These are phyloP conservation scores for fruit fly (Drosophila melanogaster) DNA, from an alignment of 1,140 invertebrate genomes.

Conservation along the genomic window DNA sequence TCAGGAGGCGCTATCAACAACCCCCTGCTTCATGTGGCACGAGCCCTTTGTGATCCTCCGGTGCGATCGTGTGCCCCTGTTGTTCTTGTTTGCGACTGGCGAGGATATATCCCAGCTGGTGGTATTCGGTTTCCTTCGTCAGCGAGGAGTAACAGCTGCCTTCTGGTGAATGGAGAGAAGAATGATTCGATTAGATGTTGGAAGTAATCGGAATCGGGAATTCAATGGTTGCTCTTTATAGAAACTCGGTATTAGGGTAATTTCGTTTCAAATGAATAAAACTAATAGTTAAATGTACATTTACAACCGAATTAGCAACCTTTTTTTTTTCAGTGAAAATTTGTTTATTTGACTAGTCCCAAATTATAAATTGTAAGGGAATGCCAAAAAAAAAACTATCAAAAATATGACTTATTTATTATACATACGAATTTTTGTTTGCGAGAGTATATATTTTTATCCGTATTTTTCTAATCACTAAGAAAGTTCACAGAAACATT, in stretches of 20 bases:
- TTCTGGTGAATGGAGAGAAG: slow-evolving; percentile 29
- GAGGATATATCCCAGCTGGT: slow-evolving; percentile 37
- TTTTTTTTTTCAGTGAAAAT: too few relatives aligned
- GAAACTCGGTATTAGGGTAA: background rate
- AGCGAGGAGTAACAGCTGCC: slow-evolving; percentile 48
- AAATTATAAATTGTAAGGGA: too few relatives aligned
- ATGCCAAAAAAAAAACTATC: too few relatives aligned
- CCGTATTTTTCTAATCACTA: too few relatives aligned
- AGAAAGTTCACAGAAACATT: too few relatives aligned
- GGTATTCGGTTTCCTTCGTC: slow-evolving; percentile 37
- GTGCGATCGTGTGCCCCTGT: slow-evolving; percentile 59
- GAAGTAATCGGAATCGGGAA: slow-evolving; percentile 15
- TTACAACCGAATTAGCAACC: too few relatives aligned
- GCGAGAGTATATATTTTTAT: too few relatives aligned
- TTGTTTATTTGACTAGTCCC: too few relatives aligned
- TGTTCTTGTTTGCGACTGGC: slow-evolving; percentile 30
- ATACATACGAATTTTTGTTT: too few relatives aligned
- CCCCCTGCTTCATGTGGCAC: slow-evolving; percentile 60
- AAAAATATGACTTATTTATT: too few relatives aligned
- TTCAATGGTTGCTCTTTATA: background rate
- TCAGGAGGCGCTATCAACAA: slow-evolving; percentile 46
- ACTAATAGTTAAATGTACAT: too few relatives aligned
- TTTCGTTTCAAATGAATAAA: background rate
- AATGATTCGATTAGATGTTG: slow-evolving; percentile 40
- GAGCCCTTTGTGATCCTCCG: slow-evolving; percentile 54